Conservation (phyloP, 2,888 invertebrate genomes). For the Orchesellides sinensis region DNA sequence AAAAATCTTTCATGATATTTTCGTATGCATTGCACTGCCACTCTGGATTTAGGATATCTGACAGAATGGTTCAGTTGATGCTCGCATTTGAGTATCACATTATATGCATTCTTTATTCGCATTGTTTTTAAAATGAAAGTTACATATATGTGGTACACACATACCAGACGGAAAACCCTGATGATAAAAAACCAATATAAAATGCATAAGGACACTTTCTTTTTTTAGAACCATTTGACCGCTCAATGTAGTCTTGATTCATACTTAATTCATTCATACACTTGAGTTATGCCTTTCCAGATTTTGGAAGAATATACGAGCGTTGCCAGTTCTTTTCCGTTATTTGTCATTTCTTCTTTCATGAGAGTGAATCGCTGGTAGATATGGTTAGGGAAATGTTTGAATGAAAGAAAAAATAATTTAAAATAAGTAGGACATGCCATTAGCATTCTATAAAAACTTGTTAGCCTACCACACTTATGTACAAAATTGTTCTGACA, state of each 20-base stretch:
- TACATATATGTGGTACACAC: too few relatives aligned
- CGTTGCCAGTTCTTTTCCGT: neutral
- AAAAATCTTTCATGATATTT: constrained; percentile 40
- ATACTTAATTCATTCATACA: too few relatives aligned
- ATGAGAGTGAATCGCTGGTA: neutral
- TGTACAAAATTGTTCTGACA: too few relatives aligned
- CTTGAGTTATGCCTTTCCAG: neutral
- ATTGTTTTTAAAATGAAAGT: constrained; percentile 17
- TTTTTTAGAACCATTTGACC: too few relatives aligned
- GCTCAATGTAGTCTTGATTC: neutral
- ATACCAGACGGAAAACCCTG: too few relatives aligned
- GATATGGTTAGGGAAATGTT: neutral
- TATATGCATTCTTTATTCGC: constrained; percentile 10
- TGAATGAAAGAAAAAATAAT: neutral
- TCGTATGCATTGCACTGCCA: constrained; percentile 47
- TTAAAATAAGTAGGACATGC: neutral
- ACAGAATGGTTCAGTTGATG: constrained; percentile 26
- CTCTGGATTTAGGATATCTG: constrained; percentile 47
- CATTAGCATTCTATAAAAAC: neutral
- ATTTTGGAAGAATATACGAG: neutral
- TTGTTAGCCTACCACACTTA: too few relatives aligned
- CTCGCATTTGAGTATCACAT: constrained; percentile 21
- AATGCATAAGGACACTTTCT: too few relatives aligned
- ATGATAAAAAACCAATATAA: too few relatives aligned
- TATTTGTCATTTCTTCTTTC: neutral